Base-by-base conservation (phyloP, 2,113 vertebrate genomes). In the Cichladusa arquata region DNA sequence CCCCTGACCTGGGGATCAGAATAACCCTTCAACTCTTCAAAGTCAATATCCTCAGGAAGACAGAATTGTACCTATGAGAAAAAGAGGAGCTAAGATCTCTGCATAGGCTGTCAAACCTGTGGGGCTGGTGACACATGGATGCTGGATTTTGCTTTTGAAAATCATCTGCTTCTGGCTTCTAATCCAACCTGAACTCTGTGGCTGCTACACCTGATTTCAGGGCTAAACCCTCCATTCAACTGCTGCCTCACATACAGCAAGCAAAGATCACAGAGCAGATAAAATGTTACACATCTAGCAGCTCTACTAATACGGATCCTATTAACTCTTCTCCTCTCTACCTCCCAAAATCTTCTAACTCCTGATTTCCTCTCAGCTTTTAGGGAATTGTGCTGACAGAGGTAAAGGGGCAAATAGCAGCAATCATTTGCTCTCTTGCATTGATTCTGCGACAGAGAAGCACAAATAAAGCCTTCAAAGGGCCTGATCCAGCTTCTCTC, bases 401-500 rank as follows among this genome's bases (percentile, higher is more conserved):
- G 74, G 33, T 79, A 94, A 91, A 82, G 84, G 54, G 42, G 45
- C 48, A 91, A 95, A 91, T 17, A 70, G 42, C 36, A 92, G 50
- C 25, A 94, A 69, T 42, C 45, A 65, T 87, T 90, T 70, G 78
- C 78, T 92, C 66, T 57, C 65, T 83, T 85, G 73, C 84, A 76
- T 42, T 72, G 78, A 80, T 76, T 91, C 66, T 76, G 54, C 53
- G 50, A 85, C 22, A 58, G 40, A 87, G 84, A 81, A 93, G 40
- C 51, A 80, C 36, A 91, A 91, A 88, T n/a, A 87, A 91, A 87
- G 19, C 54, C 71, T 93, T 90, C 67, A 86, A 70, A 96, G 34
- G 54, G 62, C 34, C 45, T 81, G 61, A 87, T 82, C 51, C 70
- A 82, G 47, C 15, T 4, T 72, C 70, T 81, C 42, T 45, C 78